Evolutionary conservation across 2,113 vertebrate genomes (phyloP), one percentile per base, ranked within the genome.

Genomic region (Misgurnus anguillicaudatus): DNA sequence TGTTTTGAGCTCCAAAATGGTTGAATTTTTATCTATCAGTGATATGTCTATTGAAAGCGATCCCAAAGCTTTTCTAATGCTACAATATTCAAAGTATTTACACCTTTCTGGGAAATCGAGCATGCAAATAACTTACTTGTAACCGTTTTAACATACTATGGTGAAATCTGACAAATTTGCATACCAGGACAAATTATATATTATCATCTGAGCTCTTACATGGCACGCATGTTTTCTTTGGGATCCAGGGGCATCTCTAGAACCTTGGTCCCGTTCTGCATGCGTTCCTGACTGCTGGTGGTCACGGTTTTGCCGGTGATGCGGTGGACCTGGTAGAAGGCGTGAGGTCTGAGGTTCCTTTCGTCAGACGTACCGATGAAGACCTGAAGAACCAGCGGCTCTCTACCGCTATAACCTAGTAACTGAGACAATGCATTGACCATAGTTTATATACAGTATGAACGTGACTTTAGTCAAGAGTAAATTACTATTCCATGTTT

Each of bases 281-380:
- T 92, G 87, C 94, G 96, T 91, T 99, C 97, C 7, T 93, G 91
- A 89, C 96, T 98, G 88, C 92, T 95, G 38, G 97, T 98, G 85
- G 95, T 96, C 80, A 99, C 97, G 0, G 97, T 98, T 55, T 99
- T 99, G 16, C 98, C 97, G 0, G 97, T 98, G 89, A 99, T 96
- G 64, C 96, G 95, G 80, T 99, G 97, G 45, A 97, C 98, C 89
- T 99, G 98, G 89, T 99, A 99, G 90, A 99, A 99, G 62, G 98
- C 95, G 0, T 99, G 98, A 0, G 97, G 97, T 74, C 96, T 97
- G 9, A 98, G 93, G 68, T 96, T 90, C 21, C 95, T 88, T 88
- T 99, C 97, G 0, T 99, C 98, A 0, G 98, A 95, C 0, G 97
- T 99, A 61, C 98, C 98, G 0, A 99, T 99, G 91, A 98, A 99